phyloP scores from a whole-genome alignment of 2,113 vertebrate species.

The Rhinolophus sinicus region DNA sequence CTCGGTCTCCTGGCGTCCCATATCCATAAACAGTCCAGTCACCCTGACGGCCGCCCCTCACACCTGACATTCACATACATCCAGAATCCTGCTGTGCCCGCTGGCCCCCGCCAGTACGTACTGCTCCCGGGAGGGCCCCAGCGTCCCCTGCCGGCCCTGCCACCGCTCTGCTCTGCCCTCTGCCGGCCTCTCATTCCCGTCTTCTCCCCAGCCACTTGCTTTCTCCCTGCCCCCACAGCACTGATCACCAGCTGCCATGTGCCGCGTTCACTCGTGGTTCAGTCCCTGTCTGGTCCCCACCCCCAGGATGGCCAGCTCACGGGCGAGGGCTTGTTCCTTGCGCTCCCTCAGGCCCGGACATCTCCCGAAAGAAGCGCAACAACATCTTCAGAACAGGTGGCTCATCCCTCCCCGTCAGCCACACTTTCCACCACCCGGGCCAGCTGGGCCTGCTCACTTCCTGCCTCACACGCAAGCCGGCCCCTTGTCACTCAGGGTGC shows the following conservation, averaged over 20 bases:
- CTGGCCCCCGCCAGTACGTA: not conserved
- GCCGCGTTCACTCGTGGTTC: not conserved
- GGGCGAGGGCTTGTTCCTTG: not conserved
- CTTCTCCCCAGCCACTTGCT: not conserved
- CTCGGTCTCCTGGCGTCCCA: not conserved
- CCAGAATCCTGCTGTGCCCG: too few relatives aligned
- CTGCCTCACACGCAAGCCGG: not conserved
- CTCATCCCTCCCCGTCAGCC: not conserved
- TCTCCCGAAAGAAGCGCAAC: too few relatives aligned
- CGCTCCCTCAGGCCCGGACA: not conserved
- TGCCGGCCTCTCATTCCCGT: not conserved
- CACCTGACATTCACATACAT: too few relatives aligned
- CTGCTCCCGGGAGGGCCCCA: not conserved
- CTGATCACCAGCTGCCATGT: not conserved
- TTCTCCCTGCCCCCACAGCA: not conserved
- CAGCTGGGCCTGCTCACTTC: not conserved
- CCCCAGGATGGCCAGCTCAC: too few relatives aligned
- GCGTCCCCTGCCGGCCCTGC: not conserved
- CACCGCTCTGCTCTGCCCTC: not conserved
- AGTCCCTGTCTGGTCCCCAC: not conserved
- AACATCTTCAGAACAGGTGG: fast-evolving
- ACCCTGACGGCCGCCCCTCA: too few relatives aligned
- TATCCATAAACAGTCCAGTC: too few relatives aligned
- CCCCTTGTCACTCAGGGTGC: not conserved
- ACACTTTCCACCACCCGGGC: fast-evolving